These are phyloP conservation scores for Nettapus auritus DNA, from an alignment of 2,113 vertebrate species.

Conservation along the genomic window DNA sequence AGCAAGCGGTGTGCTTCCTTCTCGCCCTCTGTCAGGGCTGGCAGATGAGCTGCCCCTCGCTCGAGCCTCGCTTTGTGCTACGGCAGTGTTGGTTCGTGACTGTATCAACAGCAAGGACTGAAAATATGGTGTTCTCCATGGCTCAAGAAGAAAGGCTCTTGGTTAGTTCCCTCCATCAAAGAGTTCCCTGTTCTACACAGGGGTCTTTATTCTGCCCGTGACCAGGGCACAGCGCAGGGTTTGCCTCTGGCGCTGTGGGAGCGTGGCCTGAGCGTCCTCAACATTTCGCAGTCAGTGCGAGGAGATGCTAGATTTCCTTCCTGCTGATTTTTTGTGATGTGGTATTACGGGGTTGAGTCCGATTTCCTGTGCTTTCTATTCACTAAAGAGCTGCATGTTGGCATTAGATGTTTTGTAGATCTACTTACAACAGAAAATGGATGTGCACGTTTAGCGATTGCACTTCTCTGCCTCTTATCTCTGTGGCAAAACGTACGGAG, in stretches of 20 bases:
- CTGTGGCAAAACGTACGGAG: background rate
- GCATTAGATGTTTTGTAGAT: background rate
- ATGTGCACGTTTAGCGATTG: background rate
- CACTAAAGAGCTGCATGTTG: background rate
- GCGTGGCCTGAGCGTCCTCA: background rate
- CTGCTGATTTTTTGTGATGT: background rate
- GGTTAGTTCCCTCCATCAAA: background rate
- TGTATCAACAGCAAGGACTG: background rate
- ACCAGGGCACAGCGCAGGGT: background rate
- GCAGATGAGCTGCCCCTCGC: background rate
- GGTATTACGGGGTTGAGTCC: background rate
- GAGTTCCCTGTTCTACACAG: background rate
- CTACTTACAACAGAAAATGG: background rate
- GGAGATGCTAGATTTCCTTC: background rate
- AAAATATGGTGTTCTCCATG: background rate
- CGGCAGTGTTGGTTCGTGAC: background rate
- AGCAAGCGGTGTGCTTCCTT: background rate
- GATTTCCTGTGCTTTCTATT: constrained; percentile 18
- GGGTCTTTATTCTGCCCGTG: background rate
- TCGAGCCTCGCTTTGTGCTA: background rate
- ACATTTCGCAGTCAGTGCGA: background rate
- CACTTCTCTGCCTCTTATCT: background rate
- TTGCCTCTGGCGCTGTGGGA: background rate
- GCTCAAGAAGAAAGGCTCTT: background rate
- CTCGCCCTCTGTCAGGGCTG: background rate